Conservation (phyloP, 2,797 vertebrate species). For the Sebastes aleutianus region DNA sequence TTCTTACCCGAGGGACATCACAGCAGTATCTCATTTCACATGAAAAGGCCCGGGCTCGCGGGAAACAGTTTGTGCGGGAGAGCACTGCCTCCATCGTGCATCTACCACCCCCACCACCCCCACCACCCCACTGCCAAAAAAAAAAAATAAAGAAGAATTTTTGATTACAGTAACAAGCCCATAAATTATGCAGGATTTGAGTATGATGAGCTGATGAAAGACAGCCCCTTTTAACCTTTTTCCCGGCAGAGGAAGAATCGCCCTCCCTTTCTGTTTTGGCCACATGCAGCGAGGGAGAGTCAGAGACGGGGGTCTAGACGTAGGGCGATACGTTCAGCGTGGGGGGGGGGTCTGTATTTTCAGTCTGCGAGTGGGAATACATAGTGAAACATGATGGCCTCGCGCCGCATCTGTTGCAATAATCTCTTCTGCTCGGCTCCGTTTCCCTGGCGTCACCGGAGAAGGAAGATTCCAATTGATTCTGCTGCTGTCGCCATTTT, state of each 20-base stretch:
- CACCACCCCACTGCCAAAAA: neutral
- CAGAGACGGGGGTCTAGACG: conserved; percentile 26
- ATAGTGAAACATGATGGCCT: conserved; percentile 30
- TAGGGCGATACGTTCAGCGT: conserved; percentile 12
- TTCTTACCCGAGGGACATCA: conserved; percentile 76
- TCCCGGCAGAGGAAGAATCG: conserved; percentile 61
- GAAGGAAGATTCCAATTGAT: conserved; percentile 47
- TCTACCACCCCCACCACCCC: conserved; percentile 28
- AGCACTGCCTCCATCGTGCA: conserved; percentile 32
- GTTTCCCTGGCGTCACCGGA: conserved; percentile 39
- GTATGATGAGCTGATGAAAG: conserved; percentile 78
- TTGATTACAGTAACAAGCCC: conserved; percentile 85
- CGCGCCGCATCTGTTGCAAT: conserved; percentile 5
- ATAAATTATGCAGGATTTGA: conserved; percentile 82
- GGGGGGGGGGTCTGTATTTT: conserved; percentile 40
- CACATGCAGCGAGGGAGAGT: conserved; percentile 30
- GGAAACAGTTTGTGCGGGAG: conserved; percentile 61
- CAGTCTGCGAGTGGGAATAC: conserved; percentile 32
- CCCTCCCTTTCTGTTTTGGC: conserved; percentile 27
- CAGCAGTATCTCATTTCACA: conserved; percentile 81
- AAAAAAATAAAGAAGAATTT: conserved; percentile 82
- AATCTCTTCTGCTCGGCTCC: conserved; percentile 8
- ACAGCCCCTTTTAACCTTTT: conserved; percentile 79
- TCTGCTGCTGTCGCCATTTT: conserved; percentile 33
- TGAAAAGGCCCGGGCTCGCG: conserved; percentile 74